Base-by-base conservation (phyloP, 1,140 invertebrate species). In the Psix sp. region DNA sequence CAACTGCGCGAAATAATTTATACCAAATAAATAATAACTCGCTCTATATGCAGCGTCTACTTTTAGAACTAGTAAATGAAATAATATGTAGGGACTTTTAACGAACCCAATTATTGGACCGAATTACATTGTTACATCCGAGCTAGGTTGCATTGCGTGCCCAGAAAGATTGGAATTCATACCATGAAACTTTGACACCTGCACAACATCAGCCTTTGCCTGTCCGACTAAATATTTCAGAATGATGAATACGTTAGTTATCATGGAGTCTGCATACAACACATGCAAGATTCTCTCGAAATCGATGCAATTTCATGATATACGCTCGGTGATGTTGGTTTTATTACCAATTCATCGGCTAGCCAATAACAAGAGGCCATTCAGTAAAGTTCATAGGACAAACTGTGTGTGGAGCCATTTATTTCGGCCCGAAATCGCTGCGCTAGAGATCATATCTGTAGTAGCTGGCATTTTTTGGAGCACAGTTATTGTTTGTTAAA, bases 311-410 rank as follows among this genome's bases (percentile, higher is more conserved):
- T 78, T 74, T 73, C 71, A 74, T 74, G 71, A 78, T 77, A 74
- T 74, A 76, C 52, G 66, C 18, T 26, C 51, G 51, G 48, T 72
- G 49, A 75, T 73, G 60, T 65, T 62, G 67, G 65, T 76, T 78
- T 78, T 78, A 80, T 78, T 76, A 77, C 73, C 77, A 78, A 80
- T 78, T 78, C 77, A 78, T 78, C 70, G 63, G 63, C 46, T 49
- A 35, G 36, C 74, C 66, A 74, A 78, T 76, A 78, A 80, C 79
- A 67, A 71, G 51, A 39, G 51, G 38, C 52, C 42, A 56, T 72
- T 63, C 56, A 56, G 29, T 49, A 59, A 56, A 43, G 42, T 59
- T 62, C 39, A 35, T 35, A 21, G 65, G 48, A 70, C 74, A 75
- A 75, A 74, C 74, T 66, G 16, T 63, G 51, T 59, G 24, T 20